phyloP scores from a whole-genome alignment of 2,797 vertebrate genomes.

The Glossophaga mutica region DNA sequence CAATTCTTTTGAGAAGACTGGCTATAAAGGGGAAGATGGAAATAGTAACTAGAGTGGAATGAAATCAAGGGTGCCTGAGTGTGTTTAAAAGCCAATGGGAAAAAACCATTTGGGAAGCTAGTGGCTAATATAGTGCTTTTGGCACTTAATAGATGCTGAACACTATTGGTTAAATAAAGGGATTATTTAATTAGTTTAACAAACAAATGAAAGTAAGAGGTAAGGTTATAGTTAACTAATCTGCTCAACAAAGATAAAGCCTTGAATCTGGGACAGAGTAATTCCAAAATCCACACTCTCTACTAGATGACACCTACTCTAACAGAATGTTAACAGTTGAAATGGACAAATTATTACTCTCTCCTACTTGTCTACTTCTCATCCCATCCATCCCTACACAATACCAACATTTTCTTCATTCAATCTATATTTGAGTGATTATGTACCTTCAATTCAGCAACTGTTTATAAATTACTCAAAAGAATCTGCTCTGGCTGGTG shows the following conservation, averaged over 20 bases:
- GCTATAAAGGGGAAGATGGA: background rate
- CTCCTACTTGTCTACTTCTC: background rate
- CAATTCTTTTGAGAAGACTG: background rate
- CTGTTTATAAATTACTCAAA: constrained; percentile 20
- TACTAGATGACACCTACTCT: background rate
- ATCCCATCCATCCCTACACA: background rate
- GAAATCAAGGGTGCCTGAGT: background rate
- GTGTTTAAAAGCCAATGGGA: background rate
- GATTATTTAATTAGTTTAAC: constrained; percentile 3
- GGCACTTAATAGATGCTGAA: background rate
- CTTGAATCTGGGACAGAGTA: background rate
- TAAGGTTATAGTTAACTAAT: background rate
- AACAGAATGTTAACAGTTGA: background rate
- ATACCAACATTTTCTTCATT: background rate
- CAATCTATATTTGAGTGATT: background rate
- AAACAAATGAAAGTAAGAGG: background rate
- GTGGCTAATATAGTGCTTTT: background rate
- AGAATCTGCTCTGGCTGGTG: background rate
- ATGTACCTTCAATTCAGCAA: background rate
- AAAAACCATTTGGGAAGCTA: background rate
- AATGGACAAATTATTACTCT: background rate
- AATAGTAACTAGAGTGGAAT: background rate
- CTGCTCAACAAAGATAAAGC: background rate
- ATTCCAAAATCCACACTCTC: background rate
- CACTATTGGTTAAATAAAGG: background rate